Evolutionary conservation across 1,140 invertebrate genomes (phyloP).

Genomic region (Archivesica marissinica): DNA sequence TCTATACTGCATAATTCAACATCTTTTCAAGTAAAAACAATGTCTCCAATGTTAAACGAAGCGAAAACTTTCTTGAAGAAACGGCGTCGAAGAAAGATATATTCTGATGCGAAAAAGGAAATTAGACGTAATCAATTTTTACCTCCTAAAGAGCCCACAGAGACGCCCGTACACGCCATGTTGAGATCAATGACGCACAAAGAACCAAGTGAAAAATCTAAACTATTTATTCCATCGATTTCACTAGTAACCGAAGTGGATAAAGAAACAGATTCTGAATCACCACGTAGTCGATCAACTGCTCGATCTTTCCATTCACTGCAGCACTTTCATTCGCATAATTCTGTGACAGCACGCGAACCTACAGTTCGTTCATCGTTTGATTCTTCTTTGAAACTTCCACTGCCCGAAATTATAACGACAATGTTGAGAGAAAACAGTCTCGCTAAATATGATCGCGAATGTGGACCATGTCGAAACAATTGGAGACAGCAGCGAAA

Average conservation of each 20-base stretch:
- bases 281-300: not conserved
- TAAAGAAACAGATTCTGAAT: not conserved
- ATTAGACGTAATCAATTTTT: not conserved
- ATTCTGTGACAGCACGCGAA: not conserved
- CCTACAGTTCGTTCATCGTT: not conserved
- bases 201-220: constrained; percentile 8
- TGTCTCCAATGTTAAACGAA: not conserved
- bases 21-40: not conserved
- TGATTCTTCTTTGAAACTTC: not conserved
- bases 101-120: not conserved
- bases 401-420: constrained; percentile 37
- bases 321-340: constrained; percentile 3
- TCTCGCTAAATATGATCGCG: not conserved
- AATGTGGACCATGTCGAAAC: constrained; percentile 29
- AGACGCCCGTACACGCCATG: constrained; percentile 35
- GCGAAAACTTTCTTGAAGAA: constrained; percentile 15
- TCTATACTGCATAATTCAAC: constrained; percentile 4
- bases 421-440: not conserved
- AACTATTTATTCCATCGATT: constrained; percentile 5
- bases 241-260: constrained; percentile 9
- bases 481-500: not conserved
- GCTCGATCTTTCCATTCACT: constrained; percentile 2
- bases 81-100: not conserved
- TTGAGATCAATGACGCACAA: constrained; percentile 51
- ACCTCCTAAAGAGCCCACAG: constrained; percentile 38